phyloP scores from a whole-genome alignment of 2,113 vertebrate species.

The Perca flavescens region DNA sequence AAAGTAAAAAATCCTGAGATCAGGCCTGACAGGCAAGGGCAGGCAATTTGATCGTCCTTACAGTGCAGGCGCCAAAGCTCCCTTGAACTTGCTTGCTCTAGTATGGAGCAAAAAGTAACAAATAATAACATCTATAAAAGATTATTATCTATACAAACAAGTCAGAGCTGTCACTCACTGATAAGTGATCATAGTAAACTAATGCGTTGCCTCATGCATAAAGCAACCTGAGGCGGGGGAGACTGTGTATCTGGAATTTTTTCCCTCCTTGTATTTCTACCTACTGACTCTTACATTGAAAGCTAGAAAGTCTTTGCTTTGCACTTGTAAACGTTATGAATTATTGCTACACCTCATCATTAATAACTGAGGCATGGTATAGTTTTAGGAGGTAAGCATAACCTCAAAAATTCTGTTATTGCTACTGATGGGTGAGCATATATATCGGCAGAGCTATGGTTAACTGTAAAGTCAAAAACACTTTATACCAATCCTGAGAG shows the following conservation, averaged over 20 bases:
- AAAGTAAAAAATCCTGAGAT: conserved; percentile 90
- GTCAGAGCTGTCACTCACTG: conserved; percentile 72
- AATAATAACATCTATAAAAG: conserved; percentile 81
- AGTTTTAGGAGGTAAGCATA: conserved; percentile 31
- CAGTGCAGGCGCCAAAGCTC: conserved; percentile 83
- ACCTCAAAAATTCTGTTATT: conserved; percentile 29
- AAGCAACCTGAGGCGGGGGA: conserved; percentile 43
- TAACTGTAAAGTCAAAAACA: conserved; percentile 49
- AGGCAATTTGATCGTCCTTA: conserved; percentile 91
- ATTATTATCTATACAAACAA: conserved; percentile 70
- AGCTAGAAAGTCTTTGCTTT: conserved; percentile 37
- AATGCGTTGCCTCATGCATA: conserved; percentile 58
- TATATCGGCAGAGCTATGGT: conserved; percentile 16
- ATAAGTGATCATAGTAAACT: conserved; percentile 71
- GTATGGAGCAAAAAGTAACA: conserved; percentile 81
- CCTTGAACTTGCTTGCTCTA: conserved; percentile 80
- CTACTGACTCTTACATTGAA: conserved; percentile 31
- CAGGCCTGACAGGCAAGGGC: conserved; percentile 92
- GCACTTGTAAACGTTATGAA: conserved; percentile 21
- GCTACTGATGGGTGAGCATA: conserved; percentile 21
- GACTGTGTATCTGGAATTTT: conserved; percentile 25
- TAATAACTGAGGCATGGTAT: conserved; percentile 26
- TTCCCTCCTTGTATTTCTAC: conserved; percentile 16
- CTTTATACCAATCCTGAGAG: conserved; percentile 34
- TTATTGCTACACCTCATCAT: conserved; percentile 27